Evolutionary conservation across 30 jellyfish, hydroid and myxozoan species (phyloP).

Genomic region (Phacellophora camtschatica): DNA sequence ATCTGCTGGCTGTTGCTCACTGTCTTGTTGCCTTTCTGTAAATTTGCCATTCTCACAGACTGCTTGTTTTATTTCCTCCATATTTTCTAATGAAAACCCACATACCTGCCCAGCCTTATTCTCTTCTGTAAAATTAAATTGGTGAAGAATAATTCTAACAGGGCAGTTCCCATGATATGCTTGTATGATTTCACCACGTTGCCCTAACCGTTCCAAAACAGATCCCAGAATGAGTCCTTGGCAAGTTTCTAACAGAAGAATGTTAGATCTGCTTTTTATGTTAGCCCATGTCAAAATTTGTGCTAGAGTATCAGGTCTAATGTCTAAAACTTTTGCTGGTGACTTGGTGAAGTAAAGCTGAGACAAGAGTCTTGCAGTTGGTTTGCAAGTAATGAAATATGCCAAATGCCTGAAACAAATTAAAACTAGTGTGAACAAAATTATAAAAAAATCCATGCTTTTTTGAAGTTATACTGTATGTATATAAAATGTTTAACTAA

Average conservation of each 20-base stretch:
- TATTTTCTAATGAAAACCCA: slow-evolving; percentile 69
- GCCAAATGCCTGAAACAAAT: slow-evolving; percentile 69
- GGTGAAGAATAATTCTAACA: slow-evolving; percentile 76
- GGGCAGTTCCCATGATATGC: slow-evolving; percentile 74
- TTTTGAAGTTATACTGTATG: too few relatives aligned
- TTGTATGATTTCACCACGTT: slow-evolving; percentile 66
- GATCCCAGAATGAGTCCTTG: slow-evolving; percentile 88
- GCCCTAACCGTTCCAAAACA: slow-evolving; percentile 85
- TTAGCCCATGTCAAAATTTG: slow-evolving; percentile 79
- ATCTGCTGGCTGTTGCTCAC: too few relatives aligned
- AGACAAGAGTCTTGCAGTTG: slow-evolving; percentile 74
- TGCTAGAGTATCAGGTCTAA: slow-evolving; percentile 83
- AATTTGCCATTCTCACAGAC: background rate
- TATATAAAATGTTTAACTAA: too few relatives aligned
- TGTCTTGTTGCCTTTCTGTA: background rate
- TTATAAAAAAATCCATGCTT: too few relatives aligned
- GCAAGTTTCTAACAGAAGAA: slow-evolving; percentile 71
- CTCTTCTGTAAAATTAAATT: slow-evolving; percentile 50
- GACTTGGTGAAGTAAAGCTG: slow-evolving; percentile 53
- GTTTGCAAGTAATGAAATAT: slow-evolving; percentile 66
- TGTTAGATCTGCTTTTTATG: slow-evolving; percentile 72
- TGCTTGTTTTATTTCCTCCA: slow-evolving; percentile 32
- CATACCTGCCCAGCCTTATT: slow-evolving; percentile 22
- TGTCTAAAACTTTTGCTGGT: slow-evolving; percentile 57
- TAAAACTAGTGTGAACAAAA: too few relatives aligned